Evolutionary conservation across 2,113 vertebrate genomes (phyloP).

Genomic region (Uria aalge): DNA sequence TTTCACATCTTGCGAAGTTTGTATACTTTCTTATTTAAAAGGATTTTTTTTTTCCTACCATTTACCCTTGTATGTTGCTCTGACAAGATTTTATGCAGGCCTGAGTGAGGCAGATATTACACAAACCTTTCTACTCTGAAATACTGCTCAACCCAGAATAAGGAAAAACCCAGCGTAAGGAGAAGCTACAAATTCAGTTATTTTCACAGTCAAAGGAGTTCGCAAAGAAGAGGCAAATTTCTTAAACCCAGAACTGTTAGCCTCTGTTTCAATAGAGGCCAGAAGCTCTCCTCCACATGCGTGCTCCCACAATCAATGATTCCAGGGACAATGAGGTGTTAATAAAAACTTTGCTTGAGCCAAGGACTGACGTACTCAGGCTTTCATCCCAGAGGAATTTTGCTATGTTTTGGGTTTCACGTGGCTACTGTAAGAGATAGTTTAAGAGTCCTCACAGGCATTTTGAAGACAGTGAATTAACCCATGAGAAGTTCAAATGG

Average conservation of each 20-base stretch:
- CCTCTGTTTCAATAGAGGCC: not conserved
- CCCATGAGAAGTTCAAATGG: not conserved
- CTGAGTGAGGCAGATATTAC: not conserved
- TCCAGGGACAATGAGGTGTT: not conserved
- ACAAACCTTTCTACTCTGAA: not conserved
- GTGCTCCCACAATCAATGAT: not conserved
- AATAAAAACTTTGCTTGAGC: not conserved
- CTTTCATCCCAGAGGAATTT: not conserved
- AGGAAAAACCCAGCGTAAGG: not conserved
- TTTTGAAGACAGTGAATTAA: not conserved
- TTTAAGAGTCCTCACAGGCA: not conserved
- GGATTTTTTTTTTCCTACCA: not conserved
- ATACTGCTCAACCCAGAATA: not conserved
- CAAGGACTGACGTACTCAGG: not conserved
- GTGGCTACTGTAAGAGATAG: accelerated
- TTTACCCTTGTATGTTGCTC: not conserved
- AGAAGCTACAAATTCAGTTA: not conserved
- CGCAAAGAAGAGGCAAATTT: not conserved
- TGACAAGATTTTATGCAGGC: not conserved
- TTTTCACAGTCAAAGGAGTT: not conserved
- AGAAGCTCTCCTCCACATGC: not conserved
- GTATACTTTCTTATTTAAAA: not conserved
- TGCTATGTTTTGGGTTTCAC: not conserved
- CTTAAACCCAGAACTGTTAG: not conserved
- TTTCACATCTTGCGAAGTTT: not conserved